Evolutionary conservation across 2,113 vertebrate genomes (phyloP).

Genomic region (Ceuthmochares aereus): DNA sequence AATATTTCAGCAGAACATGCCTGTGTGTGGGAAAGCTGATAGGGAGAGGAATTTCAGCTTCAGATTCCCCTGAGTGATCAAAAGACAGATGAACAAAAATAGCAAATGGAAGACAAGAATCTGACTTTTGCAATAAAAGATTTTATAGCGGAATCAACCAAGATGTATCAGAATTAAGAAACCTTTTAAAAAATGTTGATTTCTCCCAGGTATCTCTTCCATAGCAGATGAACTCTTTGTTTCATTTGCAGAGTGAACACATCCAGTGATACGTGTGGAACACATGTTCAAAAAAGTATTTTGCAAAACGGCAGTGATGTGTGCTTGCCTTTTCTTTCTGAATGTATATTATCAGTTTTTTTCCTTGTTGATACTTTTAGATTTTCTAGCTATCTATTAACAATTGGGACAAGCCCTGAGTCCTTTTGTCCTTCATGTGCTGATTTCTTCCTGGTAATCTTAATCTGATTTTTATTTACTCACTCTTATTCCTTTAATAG

Average conservation of each 20-base stretch:
- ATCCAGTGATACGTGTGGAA: neutral
- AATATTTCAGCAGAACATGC: neutral
- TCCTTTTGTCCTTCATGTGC: neutral
- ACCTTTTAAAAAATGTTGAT: neutral
- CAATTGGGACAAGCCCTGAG: neutral
- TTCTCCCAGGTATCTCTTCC: neutral
- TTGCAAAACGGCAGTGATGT: neutral
- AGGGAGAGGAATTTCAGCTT: neutral
- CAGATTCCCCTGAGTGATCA: neutral
- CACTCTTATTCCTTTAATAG: neutral
- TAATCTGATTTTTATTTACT: neutral
- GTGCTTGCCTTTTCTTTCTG: neutral
- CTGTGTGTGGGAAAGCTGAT: neutral
- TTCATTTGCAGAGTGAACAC: neutral
- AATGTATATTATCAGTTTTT: neutral
- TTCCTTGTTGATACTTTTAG: neutral
- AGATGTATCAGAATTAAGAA: neutral
- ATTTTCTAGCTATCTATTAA: neutral
- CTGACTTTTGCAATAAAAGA: neutral
- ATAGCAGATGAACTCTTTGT: neutral
- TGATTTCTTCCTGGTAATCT: neutral
- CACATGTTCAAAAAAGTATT: accelerated
- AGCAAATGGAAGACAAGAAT: neutral
- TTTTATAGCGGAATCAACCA: neutral
- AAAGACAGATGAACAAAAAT: neutral